phyloP scores from a whole-genome alignment of 2,888 invertebrate species.

The Siphonodentalium dalli region DNA sequence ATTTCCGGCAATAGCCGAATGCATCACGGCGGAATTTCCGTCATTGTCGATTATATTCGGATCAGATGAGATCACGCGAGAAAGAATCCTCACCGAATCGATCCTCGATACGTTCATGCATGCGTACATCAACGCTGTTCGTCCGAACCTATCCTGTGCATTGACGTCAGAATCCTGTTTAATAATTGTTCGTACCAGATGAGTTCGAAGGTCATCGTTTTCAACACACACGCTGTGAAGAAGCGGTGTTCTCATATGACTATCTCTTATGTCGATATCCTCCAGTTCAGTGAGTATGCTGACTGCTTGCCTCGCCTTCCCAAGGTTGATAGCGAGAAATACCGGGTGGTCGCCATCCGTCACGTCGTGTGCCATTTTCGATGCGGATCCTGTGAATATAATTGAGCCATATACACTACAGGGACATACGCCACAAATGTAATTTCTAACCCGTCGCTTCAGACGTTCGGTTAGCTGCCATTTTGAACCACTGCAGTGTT shows the following conservation, averaged over 20 bases:
- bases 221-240: slow-evolving; percentile 41
- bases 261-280: slow-evolving; percentile 30
- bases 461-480: no score
- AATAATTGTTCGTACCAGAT: slow-evolving; percentile 43
- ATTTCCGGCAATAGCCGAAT: slow-evolving; percentile 42
- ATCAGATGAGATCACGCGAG: slow-evolving; percentile 38
- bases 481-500: no score
- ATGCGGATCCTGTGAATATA: no score
- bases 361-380: no score
- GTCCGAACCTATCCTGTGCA: slow-evolving; percentile 38
- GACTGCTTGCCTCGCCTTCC: slow-evolving; percentile 30
- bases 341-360: no score
- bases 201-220: slow-evolving; percentile 42
- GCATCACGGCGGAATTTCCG: slow-evolving; percentile 43
- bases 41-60: slow-evolving; percentile 40
- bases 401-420: no score
- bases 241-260: slow-evolving; percentile 40
- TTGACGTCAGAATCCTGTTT: slow-evolving; percentile 46
- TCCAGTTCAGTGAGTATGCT: slow-evolving; percentile 19
- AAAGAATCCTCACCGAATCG: slow-evolving; percentile 39
- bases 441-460: no score
- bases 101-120: slow-evolving; percentile 42
- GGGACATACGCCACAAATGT: no score
- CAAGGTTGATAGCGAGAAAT: slow-evolving; percentile 32
- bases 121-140: slow-evolving; percentile 47